Evolutionary conservation across 2,797 vertebrate species (phyloP).

Genomic region (Gymnodraco acuticeps): DNA sequence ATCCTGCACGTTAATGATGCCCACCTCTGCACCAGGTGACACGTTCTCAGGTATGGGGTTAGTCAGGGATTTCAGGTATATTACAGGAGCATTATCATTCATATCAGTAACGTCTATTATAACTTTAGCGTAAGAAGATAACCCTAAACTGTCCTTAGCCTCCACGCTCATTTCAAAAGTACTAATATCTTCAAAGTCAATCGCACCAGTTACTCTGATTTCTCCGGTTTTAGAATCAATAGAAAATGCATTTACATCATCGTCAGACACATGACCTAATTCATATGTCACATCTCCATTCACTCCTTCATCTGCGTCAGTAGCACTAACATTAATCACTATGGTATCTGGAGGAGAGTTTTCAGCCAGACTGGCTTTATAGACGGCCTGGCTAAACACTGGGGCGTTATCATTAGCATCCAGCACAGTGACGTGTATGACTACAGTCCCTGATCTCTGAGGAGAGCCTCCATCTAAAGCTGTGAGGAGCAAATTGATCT

Average conservation of each 20-base stretch:
- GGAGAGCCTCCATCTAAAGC: slow-evolving; percentile 77
- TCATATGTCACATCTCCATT: slow-evolving; percentile 79
- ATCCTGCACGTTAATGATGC: no score
- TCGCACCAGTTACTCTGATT: slow-evolving; percentile 38
- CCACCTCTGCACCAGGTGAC: slow-evolving; percentile 61
- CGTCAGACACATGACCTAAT: slow-evolving; percentile 49
- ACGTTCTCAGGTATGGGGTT: slow-evolving; percentile 81
- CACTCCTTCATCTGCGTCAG: slow-evolving; percentile 54
- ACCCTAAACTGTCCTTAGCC: slow-evolving; percentile 74
- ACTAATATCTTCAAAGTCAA: slow-evolving; percentile 58
- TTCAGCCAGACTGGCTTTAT: slow-evolving; percentile 61
- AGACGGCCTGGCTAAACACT: slow-evolving; percentile 52
- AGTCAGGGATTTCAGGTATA: slow-evolving; percentile 78
- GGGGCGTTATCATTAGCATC: slow-evolving; percentile 78
- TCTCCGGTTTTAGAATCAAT: slow-evolving; percentile 49
- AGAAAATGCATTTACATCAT: slow-evolving; percentile 32
- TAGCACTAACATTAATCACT: slow-evolving; percentile 66
- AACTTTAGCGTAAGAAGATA: slow-evolving; percentile 65
- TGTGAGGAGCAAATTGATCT: slow-evolving; percentile 56
- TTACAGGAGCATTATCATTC: slow-evolving; percentile 79
- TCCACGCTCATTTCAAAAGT: slow-evolving; percentile 42
- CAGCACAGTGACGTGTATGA: slow-evolving; percentile 34
- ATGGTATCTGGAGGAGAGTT: slow-evolving; percentile 48
- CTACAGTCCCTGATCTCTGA: slow-evolving; percentile 60
- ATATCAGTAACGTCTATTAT: slow-evolving; percentile 69